Base-by-base conservation (phyloP, 2,888 invertebrate genomes). In the Trimorus sp. region DNA sequence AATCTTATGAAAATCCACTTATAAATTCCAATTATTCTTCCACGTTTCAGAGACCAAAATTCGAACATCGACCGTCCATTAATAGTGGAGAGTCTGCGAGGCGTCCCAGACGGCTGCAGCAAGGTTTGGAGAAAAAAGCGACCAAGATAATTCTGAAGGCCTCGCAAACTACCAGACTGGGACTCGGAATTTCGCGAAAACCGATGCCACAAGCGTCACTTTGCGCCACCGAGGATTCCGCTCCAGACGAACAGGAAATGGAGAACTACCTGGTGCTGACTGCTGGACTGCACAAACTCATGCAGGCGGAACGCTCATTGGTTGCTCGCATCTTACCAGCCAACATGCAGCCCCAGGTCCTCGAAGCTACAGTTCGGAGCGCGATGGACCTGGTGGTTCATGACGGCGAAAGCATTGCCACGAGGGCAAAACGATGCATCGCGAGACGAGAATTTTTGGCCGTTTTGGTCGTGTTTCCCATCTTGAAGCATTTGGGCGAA, bases 261-360 rank as follows among this genome's bases (percentile, higher is more conserved):
- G 96, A 97, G 87, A 95, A 96, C 89, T 97, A 97, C 91, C 92
- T 98, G 80, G 94, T 96, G 54, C 94, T 97, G 87, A 95, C 98
- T 5, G 95, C 97, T 42, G 97, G 96, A 0, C 93, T 98, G 78
- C 95, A 96, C 82, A 95, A 96, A 75, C 93, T 98, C 15, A 96
- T 98, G 93, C 96, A 98, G 86, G 96, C 96, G 91, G 98, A 99
- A 92, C 95, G 96, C 84, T 94, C 95, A 62, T 92, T 96, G 42
- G 96, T 98, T 93, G 94, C 95, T 63, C 97, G 96, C 42, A 96
- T 98, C 8, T 95, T 98, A 88, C 97, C 97, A 8, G 92, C 95
- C 82, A 95, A 96, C 53, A 95, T 96, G 85, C 96, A 97, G 89
- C 95, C 96, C 40, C 94, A 96, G 85, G 96, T 98, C 7, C 96